Conservation (phyloP, 2,888 invertebrate species). For the Tipula unca region DNA sequence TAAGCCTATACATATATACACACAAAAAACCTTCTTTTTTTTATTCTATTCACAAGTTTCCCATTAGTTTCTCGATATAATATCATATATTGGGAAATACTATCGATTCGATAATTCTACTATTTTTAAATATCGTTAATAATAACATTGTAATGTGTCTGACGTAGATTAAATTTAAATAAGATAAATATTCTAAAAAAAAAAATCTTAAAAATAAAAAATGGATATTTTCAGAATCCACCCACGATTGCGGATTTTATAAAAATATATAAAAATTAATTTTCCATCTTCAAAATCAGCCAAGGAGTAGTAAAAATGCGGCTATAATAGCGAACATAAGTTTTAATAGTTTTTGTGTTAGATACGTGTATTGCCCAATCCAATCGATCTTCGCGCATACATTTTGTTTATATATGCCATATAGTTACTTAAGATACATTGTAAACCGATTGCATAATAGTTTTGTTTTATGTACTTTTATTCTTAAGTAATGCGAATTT, state of each 20-base stretch:
- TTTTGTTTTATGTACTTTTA: neutral
- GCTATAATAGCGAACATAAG: neutral
- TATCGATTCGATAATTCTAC: neutral
- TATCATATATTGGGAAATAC: neutral
- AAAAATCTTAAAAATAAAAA: neutral
- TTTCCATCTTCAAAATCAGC: neutral
- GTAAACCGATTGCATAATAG: neutral
- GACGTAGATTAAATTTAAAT: neutral
- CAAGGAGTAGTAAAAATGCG: neutral
- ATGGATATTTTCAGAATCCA: neutral
- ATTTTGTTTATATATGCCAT: neutral
- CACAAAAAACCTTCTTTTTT: no score
- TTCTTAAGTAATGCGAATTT: neutral
- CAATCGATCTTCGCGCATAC: neutral
- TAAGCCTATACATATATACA: neutral
- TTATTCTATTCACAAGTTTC: neutral
- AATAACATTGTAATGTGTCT: neutral
- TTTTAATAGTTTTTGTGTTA: neutral
- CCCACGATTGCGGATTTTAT: neutral
- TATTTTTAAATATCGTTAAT: neutral
- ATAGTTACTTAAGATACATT: neutral
- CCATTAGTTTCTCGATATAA: neutral
- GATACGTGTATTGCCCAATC: neutral
- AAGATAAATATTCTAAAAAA: neutral
- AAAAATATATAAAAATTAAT: neutral